Base-by-base conservation (phyloP, 1,140 invertebrate species). In the Drosophila athabasca region DNA sequence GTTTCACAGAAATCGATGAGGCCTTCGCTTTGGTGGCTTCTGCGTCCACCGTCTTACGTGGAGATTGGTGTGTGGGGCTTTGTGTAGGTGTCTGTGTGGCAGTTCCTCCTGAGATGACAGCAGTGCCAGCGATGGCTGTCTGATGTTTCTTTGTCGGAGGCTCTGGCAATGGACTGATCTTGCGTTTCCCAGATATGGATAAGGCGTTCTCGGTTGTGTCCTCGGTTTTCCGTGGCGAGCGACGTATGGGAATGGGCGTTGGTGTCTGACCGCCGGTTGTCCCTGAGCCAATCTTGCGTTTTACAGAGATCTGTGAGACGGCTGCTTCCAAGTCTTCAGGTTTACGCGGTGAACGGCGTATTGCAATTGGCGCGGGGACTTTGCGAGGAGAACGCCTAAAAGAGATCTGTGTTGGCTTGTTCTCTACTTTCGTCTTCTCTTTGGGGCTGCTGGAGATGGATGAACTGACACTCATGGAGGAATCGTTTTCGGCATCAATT, bases 91-190 rank as follows among this genome's bases (percentile, higher is more conserved):
- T 9, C 31, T 35, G 35, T 13, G 35, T 39, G 29, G 29, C 29
- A 2, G 31, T 91, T 17, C 90, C 90, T 3, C 90, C 87, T 2
- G 81, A 75, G 29, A 87, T 91, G 11, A 91, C 49, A 3, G 70
- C 71, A 24, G 69, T 51, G 7, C 72, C 59, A 48, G 7, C 44
- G 8, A 53, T n/a, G 2, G 62, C 50, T 44, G 54, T 61, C 58
- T 75, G 73, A 6, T 69, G 41, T 11, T 65, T 46, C 13, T 72
- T 17, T 13, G 50, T 26, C 60, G 46, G 31, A 26, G 31, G 9
- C 48, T 87, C 76, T n/a, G 15, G 15, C 9, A 73, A 58, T 11
- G 24, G 43, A 48, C 57, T 74, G 5, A 64, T 45, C n/a, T 82
- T 87, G 1, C 85, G 77, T 39, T 81, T 89, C 1, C 55, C 5